Percentiles rank a stretch among this genome's conserved stretches.
Evolutionary conservation across 2,888 invertebrate species (phyloP).

Genomic region (Cephus runcator): DNA sequence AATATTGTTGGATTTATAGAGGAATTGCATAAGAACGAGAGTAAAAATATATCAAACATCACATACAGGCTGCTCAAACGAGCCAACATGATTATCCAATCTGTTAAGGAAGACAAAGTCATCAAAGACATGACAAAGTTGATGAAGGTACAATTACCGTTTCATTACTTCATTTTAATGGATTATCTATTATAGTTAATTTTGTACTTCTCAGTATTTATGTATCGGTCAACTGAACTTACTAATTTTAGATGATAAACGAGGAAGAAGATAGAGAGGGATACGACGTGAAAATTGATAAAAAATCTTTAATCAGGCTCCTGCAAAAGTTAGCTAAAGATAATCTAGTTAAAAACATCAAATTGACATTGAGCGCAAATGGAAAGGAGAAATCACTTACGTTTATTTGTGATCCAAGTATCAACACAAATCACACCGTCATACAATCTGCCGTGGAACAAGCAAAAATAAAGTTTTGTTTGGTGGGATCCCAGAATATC

Average conservation of each 20-base stretch:
- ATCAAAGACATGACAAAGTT: slow-evolving; percentile 69
- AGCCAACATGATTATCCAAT: slow-evolving; percentile 73
- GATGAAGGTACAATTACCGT: slow-evolving; percentile 56
- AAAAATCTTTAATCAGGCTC: slow-evolving; percentile 73
- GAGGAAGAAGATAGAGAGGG: slow-evolving; percentile 70
- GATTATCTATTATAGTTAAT: slow-evolving; percentile 6
- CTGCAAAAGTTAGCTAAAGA: slow-evolving; percentile 70
- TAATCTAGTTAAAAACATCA: slow-evolving; percentile 70
- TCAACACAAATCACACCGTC: slow-evolving; percentile 66
- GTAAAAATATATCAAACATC: slow-evolving; percentile 43
- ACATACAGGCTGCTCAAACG: slow-evolving; percentile 68
- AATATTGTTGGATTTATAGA: slow-evolving; percentile 53
- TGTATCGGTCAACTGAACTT: not conserved
- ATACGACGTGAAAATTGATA: slow-evolving; percentile 70
- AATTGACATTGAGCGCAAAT: slow-evolving; percentile 66
- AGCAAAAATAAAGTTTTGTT: slow-evolving; percentile 70
- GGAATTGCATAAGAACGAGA: slow-evolving; percentile 40
- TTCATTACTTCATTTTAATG: not conserved
- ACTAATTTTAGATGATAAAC: slow-evolving; percentile 64
- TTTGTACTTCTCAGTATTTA: slow-evolving; percentile 3
- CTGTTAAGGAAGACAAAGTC: slow-evolving; percentile 71
- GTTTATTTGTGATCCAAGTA: slow-evolving; percentile 69
- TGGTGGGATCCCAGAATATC: slow-evolving; percentile 31
- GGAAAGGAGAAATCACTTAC: slow-evolving; percentile 65
- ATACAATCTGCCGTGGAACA: slow-evolving; percentile 73